These are phyloP conservation scores for Xiphophorus birchmanni DNA, from an alignment of 2,797 vertebrate genomes.

Conservation along the genomic window DNA sequence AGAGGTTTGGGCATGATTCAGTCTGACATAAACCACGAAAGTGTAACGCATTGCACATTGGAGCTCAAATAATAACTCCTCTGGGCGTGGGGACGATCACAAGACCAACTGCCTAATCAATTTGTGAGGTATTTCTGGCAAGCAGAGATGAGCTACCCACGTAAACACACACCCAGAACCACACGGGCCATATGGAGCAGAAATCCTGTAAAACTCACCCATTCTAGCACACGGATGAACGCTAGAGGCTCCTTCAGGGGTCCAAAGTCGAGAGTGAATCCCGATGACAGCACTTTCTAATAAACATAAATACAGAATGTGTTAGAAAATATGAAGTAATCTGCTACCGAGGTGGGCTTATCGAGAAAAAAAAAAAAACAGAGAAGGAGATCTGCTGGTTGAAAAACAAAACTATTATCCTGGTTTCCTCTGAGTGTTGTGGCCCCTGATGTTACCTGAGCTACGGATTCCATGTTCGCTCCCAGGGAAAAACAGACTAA, in stretches of 20 bases:
- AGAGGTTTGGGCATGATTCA: not conserved
- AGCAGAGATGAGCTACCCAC: conserved; percentile 3
- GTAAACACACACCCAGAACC: conserved; percentile 2
- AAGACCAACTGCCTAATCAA: conserved; percentile 53
- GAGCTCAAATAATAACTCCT: conserved; percentile 1
- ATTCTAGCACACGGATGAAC: conserved; percentile 91
- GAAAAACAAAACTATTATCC: not conserved
- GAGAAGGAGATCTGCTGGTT: conserved; percentile 7
- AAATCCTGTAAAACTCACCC: conserved; percentile 80
- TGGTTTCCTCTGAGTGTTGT: conserved; percentile 2
- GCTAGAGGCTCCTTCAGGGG: conserved; percentile 91
- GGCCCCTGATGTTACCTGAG: conserved; percentile 57
- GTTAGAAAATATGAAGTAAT: not conserved
- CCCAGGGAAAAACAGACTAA: not conserved
- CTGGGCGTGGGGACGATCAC: conserved; percentile 48
- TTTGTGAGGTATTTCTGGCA: conserved; percentile 17
- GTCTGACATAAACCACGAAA: not conserved
- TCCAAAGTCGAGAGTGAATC: conserved; percentile 81
- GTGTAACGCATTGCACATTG: conserved; percentile 14
- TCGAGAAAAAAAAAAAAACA: not conserved
- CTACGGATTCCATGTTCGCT: conserved; percentile 53
- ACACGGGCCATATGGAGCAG: conserved; percentile 24
- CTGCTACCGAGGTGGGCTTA: not conserved
- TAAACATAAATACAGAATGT: not conserved
- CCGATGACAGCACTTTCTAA: conserved; percentile 74